Evolutionary conservation across 1,140 invertebrate species (phyloP).

Genomic region (Rhagoletis zephyria): DNA sequence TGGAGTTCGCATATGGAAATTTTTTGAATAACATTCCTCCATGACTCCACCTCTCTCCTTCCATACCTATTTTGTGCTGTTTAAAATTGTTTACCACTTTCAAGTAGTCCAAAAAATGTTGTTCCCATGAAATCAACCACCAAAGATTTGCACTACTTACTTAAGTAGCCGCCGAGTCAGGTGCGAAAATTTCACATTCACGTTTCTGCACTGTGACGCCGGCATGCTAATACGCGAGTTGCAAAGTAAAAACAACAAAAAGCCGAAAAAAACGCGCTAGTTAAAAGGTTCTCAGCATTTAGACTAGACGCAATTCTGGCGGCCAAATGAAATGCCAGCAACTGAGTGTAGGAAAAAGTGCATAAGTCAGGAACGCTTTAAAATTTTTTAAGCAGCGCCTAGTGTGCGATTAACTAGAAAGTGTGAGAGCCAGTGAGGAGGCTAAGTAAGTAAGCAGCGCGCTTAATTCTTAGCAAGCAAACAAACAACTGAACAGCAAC

Average conservation of each 20-base stretch:
- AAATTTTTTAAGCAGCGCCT: neutral
- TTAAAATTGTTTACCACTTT: too few relatives aligned
- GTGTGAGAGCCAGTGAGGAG: neutral
- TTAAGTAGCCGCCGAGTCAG: constrained; percentile 28
- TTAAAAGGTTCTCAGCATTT: neutral
- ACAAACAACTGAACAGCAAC: neutral
- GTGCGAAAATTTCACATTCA: constrained; percentile 36
- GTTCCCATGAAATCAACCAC: neutral
- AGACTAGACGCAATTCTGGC: neutral
- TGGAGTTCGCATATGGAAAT: too few relatives aligned
- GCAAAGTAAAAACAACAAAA: neutral
- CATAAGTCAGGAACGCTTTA: neutral
- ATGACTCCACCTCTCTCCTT: too few relatives aligned
- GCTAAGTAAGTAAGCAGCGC: neutral
- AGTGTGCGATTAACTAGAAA: neutral
- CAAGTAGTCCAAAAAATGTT: neutral
- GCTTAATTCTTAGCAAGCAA: neutral
- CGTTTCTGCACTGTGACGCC: constrained; percentile 12
- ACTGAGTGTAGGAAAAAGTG: neutral
- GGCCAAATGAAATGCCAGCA: too few relatives aligned
- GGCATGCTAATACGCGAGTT: neutral
- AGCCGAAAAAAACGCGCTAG: neutral
- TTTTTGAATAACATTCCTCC: too few relatives aligned
- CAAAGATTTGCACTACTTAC: neutral
- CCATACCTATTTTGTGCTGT: too few relatives aligned